Evolutionary conservation across 2,888 invertebrate genomes (phyloP).

Genomic region (Protodeltote pygarga): DNA sequence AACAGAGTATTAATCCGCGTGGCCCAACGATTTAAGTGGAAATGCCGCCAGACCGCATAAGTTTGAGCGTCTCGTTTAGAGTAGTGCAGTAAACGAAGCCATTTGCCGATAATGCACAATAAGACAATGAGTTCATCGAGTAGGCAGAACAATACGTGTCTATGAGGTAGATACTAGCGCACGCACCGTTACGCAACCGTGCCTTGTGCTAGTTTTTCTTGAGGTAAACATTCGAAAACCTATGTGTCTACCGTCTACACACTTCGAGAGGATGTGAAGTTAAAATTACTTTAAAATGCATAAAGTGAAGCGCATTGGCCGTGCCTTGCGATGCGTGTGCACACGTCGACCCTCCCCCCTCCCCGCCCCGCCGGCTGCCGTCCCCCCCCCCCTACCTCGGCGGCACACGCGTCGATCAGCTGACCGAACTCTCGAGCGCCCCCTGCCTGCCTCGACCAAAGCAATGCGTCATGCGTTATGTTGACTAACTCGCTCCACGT

Average conservation of each 20-base stretch:
- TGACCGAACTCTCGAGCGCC: conserved; percentile 70
- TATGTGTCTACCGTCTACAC: conserved; percentile 44
- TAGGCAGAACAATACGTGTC: conserved; percentile 62
- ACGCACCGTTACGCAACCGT: conserved; percentile 73
- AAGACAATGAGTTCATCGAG: conserved; percentile 68
- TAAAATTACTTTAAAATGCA: conserved; percentile 64
- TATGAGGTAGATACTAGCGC: conserved; percentile 53
- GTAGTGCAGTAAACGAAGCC: conserved; percentile 32
- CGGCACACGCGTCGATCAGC: conserved; percentile 76
- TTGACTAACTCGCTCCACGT: conserved; percentile 65
- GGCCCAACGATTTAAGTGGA: too few species aligned
- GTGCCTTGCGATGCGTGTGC: conserved; percentile 65
- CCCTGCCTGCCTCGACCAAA: conserved; percentile 55
- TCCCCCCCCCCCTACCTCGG: conserved; percentile 29
- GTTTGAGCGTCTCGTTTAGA: conserved; percentile 15
- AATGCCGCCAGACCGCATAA: not conserved
- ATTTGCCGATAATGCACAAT: conserved; percentile 58
- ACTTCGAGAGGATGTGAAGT: conserved; percentile 53
- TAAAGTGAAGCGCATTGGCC: conserved; percentile 60
- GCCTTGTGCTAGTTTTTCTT: conserved; percentile 71
- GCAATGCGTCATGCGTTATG: conserved; percentile 69
- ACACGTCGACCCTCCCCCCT: conserved; percentile 48
- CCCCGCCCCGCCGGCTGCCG: conserved; percentile 19
- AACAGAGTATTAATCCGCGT: too few species aligned
- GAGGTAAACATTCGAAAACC: conserved; percentile 62